A percentile compares a stretch with the other conserved stretches of the same genome.
phyloP scores from a whole-genome alignment of 2,113 vertebrate species.

The Nipponia nippon region DNA sequence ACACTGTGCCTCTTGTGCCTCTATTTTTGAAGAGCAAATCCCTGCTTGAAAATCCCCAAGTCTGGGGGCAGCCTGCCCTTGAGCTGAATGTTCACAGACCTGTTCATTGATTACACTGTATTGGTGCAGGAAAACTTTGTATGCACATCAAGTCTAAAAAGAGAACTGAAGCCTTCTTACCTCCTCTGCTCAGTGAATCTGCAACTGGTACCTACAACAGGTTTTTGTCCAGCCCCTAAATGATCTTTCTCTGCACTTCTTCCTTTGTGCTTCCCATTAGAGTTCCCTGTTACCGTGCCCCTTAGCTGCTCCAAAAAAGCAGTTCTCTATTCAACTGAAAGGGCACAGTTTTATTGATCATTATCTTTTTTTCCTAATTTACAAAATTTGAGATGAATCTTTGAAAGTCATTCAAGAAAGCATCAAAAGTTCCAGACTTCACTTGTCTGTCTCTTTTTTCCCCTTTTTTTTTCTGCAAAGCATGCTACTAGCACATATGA shows the following conservation, averaged over 20 bases:
- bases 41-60: not conserved
- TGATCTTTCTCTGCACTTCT: not conserved
- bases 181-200: not conserved
- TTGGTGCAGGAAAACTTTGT: not conserved
- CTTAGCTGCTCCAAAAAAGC: not conserved
- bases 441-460: not conserved
- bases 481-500: not conserved
- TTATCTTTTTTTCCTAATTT: not conserved
- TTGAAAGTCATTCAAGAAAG: not conserved
- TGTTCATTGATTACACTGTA: not conserved
- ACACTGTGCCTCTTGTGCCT: not conserved
- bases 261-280: not conserved
- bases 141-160: not conserved
- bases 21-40: not conserved
- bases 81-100: not conserved
- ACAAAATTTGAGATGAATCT: not conserved
- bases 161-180: not conserved
- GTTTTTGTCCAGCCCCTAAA: not conserved
- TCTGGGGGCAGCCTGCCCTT: not conserved
- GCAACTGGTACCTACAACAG: not conserved
- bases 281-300: fast-evolving
- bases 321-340: not conserved
- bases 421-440: not conserved
- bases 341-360: not conserved
- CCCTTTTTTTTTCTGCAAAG: not conserved